These are phyloP conservation scores for Macroramphosus scolopax DNA, from an alignment of 2,797 vertebrate species.

Conservation along the genomic window DNA sequence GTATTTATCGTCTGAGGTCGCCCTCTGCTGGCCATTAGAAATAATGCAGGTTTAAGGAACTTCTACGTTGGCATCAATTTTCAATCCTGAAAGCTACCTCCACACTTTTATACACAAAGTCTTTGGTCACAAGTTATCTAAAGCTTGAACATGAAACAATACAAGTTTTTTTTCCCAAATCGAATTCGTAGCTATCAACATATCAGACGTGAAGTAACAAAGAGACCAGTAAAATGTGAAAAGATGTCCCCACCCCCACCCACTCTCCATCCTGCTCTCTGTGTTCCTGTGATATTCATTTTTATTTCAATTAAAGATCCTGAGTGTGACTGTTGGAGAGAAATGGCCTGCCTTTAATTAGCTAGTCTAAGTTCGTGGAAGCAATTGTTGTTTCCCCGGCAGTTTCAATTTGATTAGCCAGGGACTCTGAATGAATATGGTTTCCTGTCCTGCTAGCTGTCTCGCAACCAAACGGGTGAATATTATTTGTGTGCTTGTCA, in stretches of 20 bases:
- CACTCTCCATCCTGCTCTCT: conserved; percentile 46
- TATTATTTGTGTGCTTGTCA: conserved; percentile 58
- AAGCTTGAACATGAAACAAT: too few relatives aligned
- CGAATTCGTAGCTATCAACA: too few relatives aligned
- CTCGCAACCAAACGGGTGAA: conserved; percentile 55
- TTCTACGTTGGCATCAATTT: too few relatives aligned
- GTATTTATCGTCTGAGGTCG: too few relatives aligned
- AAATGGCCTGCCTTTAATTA: conserved; percentile 81
- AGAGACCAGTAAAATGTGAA: conserved; percentile 81
- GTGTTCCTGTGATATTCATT: conserved; percentile 72
- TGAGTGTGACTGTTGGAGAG: conserved; percentile 75
- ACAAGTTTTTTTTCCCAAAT: too few relatives aligned
- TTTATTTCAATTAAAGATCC: conserved; percentile 83
- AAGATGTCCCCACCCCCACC: conserved; percentile 24
- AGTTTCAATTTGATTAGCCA: conserved; percentile 78
- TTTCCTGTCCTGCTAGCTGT: conserved; percentile 67
- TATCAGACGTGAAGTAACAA: too few relatives aligned
- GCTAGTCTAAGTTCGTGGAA: conserved; percentile 74
- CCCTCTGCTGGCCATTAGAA: too few relatives aligned
- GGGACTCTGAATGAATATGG: conserved; percentile 73
- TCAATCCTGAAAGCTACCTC: too few relatives aligned
- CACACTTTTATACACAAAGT: too few relatives aligned
- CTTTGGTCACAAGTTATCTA: background rate
- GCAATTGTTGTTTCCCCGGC: conserved; percentile 76
- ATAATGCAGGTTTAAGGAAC: background rate